These are phyloP conservation scores for Episyrphus balteatus DNA, from an alignment of 1,140 invertebrate species.

Conservation along the genomic window DNA sequence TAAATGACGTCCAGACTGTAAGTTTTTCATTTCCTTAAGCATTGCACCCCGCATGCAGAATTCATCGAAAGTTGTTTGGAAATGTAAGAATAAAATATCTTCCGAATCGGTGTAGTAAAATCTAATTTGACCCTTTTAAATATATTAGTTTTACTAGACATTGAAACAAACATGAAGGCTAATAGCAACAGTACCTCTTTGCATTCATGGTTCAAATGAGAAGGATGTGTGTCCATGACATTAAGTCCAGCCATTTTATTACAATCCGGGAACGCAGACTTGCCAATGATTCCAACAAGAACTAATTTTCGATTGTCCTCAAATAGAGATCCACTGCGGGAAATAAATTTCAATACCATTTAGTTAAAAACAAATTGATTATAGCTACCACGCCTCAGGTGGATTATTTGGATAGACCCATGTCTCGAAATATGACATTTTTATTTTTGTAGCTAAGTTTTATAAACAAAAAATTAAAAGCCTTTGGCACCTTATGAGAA, in stretches of 20 bases:
- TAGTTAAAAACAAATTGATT: too few relatives aligned
- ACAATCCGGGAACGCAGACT: conserved; percentile 19
- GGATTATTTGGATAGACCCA: too few relatives aligned
- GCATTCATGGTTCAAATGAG: conserved; percentile 9
- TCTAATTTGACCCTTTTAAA: conserved; percentile 19
- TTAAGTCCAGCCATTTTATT: conserved; percentile 32
- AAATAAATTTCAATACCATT: too few relatives aligned
- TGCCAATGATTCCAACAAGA: conserved; percentile 30
- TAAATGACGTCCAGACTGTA: conserved; percentile 50
- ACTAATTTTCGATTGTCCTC: conserved; percentile 14
- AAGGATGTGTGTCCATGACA: conserved; percentile 10
- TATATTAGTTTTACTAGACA: background rate
- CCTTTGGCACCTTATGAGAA: too few relatives aligned
- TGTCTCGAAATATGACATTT: too few relatives aligned
- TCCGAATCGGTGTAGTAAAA: conserved; percentile 28
- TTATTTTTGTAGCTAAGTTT: too few relatives aligned
- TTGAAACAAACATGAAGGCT: background rate
- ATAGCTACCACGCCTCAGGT: too few relatives aligned
- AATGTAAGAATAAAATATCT: conserved; percentile 22
- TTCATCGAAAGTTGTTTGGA: conserved; percentile 27
- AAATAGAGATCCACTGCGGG: too few relatives aligned
- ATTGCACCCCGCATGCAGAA: conserved; percentile 15
- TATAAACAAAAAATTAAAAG: too few relatives aligned
- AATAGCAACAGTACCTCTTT: background rate
- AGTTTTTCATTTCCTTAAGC: conserved; percentile 25